Evolutionary conservation across 2,797 vertebrate genomes (phyloP), one percentile per base, ranked within the genome.

Genomic region (Orientallactaga sibirica): DNA sequence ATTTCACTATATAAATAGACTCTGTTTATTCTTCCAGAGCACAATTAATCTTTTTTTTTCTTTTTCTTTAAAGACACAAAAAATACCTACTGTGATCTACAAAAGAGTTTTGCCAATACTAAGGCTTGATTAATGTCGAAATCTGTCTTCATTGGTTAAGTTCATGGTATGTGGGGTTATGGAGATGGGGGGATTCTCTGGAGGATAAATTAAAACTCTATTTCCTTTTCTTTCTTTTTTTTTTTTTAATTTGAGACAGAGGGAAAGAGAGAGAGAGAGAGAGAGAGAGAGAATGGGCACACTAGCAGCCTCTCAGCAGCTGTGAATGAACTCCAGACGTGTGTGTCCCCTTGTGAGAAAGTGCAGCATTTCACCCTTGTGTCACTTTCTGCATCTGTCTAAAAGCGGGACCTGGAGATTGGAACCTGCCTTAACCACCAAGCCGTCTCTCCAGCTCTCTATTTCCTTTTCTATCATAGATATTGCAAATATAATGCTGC

Each of bases 181-280:
- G 8, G n/a, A 64, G 41, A 55, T 73, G 7, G 15, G 11, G 14
- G 84, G 20, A 14, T 66, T 66, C 41, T 70, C 84, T 90, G 76
- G 80, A 80, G n/a, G 66, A 1, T 75, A 68, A 90, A 94, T 93
- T 52, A 52, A 82, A 97, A 96, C 87, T 91, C 5, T 68, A 91
- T 88, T 86, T 89, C 16, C n/a, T 90, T 94, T 92, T 41, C 43
- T 86, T 37, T 37, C 2, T 37, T 37, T 2, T 37, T 37, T 37
- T 37, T 37, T 37, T 37, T 37, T 37, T 37, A 37, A 37, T 37
- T 37, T 37, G 33, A 37, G 33, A 37, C 33, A 37, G 33, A 37
- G 33, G 33, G 33, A 37, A 37, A 37, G 33, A 37, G 33, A 37
- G 33, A 37, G 33, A 37, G 33, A 37, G 33, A 37, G 33, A 37